Percentiles rank a stretch among this genome's conserved stretches.
Evolutionary conservation across 2,113 vertebrate species (phyloP).

Genomic region (Smithornis capensis): DNA sequence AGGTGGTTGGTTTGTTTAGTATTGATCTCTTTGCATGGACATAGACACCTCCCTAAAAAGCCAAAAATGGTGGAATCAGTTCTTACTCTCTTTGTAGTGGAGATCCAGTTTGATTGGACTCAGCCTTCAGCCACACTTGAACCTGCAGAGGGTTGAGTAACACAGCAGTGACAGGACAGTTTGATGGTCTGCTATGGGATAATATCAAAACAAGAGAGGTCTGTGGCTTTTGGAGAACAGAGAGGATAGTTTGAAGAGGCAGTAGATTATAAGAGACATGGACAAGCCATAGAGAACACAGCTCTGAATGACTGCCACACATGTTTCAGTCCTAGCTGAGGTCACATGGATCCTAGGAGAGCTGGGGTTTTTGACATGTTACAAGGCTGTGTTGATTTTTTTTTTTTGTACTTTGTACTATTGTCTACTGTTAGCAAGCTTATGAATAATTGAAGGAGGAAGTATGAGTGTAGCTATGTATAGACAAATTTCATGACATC

Average conservation of each 20-base stretch:
- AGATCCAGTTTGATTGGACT: neutral
- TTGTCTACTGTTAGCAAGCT: neutral
- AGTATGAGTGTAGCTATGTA: neutral
- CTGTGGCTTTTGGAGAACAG: neutral
- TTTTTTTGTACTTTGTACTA: neutral
- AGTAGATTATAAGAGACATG: neutral
- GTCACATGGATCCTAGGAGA: neutral
- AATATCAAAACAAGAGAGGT: neutral
- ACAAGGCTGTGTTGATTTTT: neutral
- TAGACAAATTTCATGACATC: neutral
- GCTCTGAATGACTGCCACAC: neutral
- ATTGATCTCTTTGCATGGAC: neutral
- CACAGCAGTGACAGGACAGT: neutral
- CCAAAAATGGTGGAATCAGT: neutral
- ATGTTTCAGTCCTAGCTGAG: neutral
- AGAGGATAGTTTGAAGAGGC: neutral
- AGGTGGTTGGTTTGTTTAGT: neutral
- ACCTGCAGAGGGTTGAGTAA: neutral
- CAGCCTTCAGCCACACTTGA: neutral
- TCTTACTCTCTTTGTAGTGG: neutral
- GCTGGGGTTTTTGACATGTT: rapidly evolving
- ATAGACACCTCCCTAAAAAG: neutral
- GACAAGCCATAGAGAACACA: neutral
- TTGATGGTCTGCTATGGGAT: neutral
- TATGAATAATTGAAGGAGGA: neutral